phyloP scores from a whole-genome alignment of 2,888 invertebrate species.

The Brachylomia viminalis region DNA sequence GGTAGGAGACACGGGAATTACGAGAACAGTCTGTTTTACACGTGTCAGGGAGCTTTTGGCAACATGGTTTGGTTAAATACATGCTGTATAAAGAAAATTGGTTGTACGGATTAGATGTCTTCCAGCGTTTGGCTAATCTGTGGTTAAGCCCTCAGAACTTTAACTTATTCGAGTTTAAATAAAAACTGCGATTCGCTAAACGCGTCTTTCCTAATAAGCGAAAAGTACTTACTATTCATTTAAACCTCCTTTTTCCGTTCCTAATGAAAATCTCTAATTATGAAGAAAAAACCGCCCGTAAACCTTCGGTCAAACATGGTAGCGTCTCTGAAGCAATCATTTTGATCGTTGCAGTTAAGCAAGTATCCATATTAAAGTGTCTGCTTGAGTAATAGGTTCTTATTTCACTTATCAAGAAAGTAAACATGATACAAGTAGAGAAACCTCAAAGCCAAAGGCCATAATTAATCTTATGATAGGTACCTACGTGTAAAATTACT shows the following conservation, averaged over 20 bases:
- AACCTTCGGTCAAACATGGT: background rate
- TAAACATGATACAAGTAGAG: background rate
- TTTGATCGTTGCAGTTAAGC: background rate
- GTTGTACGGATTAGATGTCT: background rate
- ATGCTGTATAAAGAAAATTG: background rate
- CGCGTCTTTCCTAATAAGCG: background rate
- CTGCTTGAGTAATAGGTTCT: background rate
- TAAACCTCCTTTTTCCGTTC: background rate
- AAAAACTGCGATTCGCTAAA: background rate
- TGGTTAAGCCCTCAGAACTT: background rate
- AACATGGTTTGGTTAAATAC: background rate
- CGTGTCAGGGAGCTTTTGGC: conserved; percentile 15
- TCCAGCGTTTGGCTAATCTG: background rate
- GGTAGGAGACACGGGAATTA: conserved; percentile 1
- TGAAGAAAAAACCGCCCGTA: background rate
- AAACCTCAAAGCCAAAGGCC: too few species aligned
- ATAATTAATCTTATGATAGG: too few species aligned
- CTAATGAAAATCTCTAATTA: background rate
- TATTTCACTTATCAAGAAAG: background rate
- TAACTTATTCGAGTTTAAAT: background rate
- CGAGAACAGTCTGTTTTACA: conserved; percentile 25
- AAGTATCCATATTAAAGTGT: background rate
- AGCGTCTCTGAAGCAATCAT: background rate
- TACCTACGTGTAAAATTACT: background rate
- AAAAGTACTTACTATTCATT: background rate